phyloP scores from a whole-genome alignment of 2,888 invertebrate genomes.

The Cheilosia variabilis region DNA sequence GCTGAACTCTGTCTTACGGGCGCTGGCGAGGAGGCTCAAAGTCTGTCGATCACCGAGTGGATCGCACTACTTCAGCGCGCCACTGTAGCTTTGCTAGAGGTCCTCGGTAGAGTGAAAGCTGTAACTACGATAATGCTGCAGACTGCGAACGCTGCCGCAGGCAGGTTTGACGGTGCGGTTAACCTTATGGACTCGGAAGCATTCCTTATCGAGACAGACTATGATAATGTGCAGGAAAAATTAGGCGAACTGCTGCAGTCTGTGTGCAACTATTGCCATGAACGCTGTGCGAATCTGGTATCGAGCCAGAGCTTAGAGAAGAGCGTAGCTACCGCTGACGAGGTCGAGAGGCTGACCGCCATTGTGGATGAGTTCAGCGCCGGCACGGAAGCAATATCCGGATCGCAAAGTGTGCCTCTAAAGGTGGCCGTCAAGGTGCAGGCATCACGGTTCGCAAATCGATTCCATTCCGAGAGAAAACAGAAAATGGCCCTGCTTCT shows the following conservation, averaged over 20 bases:
- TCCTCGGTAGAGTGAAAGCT: slow-evolving; percentile 90
- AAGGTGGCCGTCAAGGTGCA: slow-evolving; percentile 93
- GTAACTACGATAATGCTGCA: slow-evolving; percentile 91
- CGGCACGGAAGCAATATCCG: slow-evolving; percentile 90
- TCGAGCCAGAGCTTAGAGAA: slow-evolving; percentile 90
- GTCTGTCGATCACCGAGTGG: slow-evolving; percentile 88
- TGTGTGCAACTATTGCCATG: slow-evolving; percentile 96
- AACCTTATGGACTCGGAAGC: slow-evolving; percentile 87
- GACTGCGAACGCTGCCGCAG: slow-evolving; percentile 88
- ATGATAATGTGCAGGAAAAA: slow-evolving; percentile 88
- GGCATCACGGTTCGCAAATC: slow-evolving; percentile 95
- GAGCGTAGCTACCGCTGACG: slow-evolving; percentile 88
- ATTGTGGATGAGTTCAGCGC: slow-evolving; percentile 92
- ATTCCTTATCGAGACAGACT: slow-evolving; percentile 89
- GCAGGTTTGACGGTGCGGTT: slow-evolving; percentile 84
- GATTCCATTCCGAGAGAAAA: slow-evolving; percentile 95
- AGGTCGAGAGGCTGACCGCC: slow-evolving; percentile 90
- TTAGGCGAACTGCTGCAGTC: slow-evolving; percentile 90
- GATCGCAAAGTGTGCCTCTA: slow-evolving; percentile 90
- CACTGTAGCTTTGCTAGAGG: slow-evolving; percentile 87
- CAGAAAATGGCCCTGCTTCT: slow-evolving; percentile 92
- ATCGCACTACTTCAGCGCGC: slow-evolving; percentile 88
- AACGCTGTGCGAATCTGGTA: slow-evolving; percentile 94
- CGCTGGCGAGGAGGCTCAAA: slow-evolving; percentile 84
- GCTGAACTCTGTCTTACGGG: slow-evolving; percentile 85